Evolutionary conservation across 2,113 vertebrate species (phyloP).

Genomic region (Podiceps cristatus): DNA sequence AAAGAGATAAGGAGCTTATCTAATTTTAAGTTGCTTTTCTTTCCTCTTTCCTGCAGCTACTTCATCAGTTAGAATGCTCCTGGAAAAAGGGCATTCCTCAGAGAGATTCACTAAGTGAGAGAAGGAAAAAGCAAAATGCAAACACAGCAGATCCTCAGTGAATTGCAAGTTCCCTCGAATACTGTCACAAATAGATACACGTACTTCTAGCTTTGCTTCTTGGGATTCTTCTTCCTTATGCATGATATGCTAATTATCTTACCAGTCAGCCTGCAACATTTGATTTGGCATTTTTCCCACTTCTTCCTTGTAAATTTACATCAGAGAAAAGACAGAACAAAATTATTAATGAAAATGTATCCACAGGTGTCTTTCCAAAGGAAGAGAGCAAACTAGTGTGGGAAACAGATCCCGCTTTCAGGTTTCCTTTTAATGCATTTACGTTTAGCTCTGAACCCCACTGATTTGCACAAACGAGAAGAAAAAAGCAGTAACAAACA

Average conservation of each 20-base stretch:
- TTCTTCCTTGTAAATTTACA: slow-evolving; percentile 4
- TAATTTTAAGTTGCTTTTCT: slow-evolving; percentile 42
- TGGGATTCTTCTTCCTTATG: background rate
- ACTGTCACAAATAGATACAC: background rate
- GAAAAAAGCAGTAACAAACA: slow-evolving; percentile 1
- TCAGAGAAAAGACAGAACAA: background rate
- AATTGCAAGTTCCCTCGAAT: background rate
- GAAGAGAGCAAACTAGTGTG: background rate
- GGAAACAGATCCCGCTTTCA: background rate
- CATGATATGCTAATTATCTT: slow-evolving; percentile 1
- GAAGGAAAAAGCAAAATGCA: slow-evolving; percentile 27
- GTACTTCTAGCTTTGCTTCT: background rate
- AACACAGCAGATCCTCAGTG: slow-evolving; percentile 19
- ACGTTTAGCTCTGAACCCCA: background rate
- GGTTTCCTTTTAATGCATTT: background rate
- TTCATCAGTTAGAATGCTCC: slow-evolving; percentile 30
- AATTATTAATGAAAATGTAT: slow-evolving; percentile 35
- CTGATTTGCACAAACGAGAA: background rate
- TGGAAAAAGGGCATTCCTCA: slow-evolving; percentile 27
- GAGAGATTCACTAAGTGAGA: background rate
- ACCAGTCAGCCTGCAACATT: background rate
- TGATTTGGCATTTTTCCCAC: slow-evolving; percentile 7
- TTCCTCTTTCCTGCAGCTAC: slow-evolving; percentile 17
- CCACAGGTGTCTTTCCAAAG: slow-evolving; percentile 23
- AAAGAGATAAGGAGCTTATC: slow-evolving; percentile 57